Conservation (phyloP, 1,140 invertebrate genomes). For the Lepidurus arcticus region DNA sequence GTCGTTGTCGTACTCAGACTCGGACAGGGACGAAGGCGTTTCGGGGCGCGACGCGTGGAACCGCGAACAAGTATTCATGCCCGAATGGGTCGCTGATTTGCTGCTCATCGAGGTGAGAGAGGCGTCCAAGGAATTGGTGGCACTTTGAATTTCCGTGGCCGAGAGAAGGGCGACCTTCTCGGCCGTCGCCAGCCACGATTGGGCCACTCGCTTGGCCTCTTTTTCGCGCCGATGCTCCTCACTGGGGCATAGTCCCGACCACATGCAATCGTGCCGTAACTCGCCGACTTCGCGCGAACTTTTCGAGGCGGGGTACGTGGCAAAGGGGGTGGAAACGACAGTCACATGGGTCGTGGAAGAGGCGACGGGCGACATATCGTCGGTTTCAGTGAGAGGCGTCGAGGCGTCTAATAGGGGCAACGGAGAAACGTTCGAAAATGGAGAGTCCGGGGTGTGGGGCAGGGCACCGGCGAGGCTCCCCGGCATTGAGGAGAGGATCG, state of each 20-base stretch:
- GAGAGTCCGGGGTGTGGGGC: background rate
- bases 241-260: conserved; percentile 52
- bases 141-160: background rate
- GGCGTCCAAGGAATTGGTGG: background rate
- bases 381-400: too few relatives aligned
- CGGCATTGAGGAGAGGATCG: background rate
- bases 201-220: conserved; percentile 11
- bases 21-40: conserved; percentile 32
- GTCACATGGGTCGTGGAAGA: background rate
- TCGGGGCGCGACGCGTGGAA: conserved; percentile 31
- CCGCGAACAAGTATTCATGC: background rate
- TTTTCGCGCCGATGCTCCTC: conserved; percentile 35
- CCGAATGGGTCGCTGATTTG: too few relatives aligned
- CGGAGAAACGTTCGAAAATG: background rate
- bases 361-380: background rate
- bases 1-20: conserved; percentile 35
- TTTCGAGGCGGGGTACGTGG: background rate
- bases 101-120: background rate
- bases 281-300: conserved; percentile 39
- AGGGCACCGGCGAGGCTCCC: background rate
- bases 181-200: background rate
- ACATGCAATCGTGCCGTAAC: conserved; percentile 60
- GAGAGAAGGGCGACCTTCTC: background rate
- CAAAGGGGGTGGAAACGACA: background rate
- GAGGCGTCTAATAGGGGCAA: background rate